Evolutionary conservation across 2,113 vertebrate species (phyloP).

Genomic region (Rhabdornis inornatus): DNA sequence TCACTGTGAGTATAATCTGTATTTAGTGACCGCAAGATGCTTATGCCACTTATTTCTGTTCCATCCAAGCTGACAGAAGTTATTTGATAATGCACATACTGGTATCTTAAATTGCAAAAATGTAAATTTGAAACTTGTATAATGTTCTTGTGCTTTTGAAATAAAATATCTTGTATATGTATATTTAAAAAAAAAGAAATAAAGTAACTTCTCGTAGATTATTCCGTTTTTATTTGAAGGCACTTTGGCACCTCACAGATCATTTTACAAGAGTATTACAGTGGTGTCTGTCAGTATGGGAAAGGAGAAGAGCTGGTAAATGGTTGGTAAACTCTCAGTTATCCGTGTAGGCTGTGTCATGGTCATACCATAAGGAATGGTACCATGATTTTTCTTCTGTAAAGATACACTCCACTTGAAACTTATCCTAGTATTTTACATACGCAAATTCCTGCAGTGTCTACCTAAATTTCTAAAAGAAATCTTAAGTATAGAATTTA

Average conservation of each 20-base stretch:
- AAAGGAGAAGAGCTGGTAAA: neutral
- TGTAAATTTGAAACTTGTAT: conserved; percentile 83
- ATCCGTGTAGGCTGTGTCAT: neutral
- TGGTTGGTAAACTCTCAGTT: neutral
- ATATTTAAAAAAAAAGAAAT: conserved; percentile 77
- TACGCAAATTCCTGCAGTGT: neutral
- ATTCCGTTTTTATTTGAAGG: conserved; percentile 56
- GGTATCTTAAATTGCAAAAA: conserved; percentile 77
- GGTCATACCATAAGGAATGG: neutral
- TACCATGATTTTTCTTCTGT: neutral
- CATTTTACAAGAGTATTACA: neutral
- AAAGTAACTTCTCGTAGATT: conserved; percentile 67
- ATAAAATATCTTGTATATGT: conserved; percentile 80
- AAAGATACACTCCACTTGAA: neutral
- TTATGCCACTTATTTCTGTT: conserved; percentile 74
- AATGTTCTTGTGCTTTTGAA: conserved; percentile 81
- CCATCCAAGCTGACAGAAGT: conserved; percentile 71
- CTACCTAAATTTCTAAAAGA: neutral
- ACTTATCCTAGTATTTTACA: neutral
- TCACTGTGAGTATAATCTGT: conserved; percentile 76
- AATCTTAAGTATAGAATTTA: neutral
- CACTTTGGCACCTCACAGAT: neutral
- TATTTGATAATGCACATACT: conserved; percentile 76
- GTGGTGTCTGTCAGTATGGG: neutral
- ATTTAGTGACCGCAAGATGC: conserved; percentile 71